Conservation (phyloP, 2,888 invertebrate species). For the Rugalucina vietnamica region DNA sequence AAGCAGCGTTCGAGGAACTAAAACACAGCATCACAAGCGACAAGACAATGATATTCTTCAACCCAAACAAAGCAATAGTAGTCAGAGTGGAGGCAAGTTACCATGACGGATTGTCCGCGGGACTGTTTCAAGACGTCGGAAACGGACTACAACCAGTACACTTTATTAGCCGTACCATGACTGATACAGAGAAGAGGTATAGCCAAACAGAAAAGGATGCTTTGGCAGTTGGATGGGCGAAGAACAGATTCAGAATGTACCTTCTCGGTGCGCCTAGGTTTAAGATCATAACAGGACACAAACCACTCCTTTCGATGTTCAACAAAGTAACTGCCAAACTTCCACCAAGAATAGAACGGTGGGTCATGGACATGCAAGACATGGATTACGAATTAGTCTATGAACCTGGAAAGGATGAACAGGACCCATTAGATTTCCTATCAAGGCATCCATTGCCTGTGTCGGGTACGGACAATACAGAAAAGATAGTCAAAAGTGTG, state of each 20-base stretch:
- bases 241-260: slow-evolving; percentile 39
- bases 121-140: slow-evolving; percentile 22
- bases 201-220: slow-evolving; percentile 36
- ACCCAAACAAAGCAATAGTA: slow-evolving; percentile 30
- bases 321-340: slow-evolving; percentile 26
- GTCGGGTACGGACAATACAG: slow-evolving; percentile 15
- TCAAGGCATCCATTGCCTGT: slow-evolving; percentile 34
- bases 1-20: slow-evolving; percentile 23
- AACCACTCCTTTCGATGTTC: slow-evolving; percentile 37
- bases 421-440: slow-evolving; percentile 38
- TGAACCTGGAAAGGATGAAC: slow-evolving; percentile 51
- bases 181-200: slow-evolving; percentile 36
- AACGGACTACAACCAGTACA: slow-evolving; percentile 40
- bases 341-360: slow-evolving; percentile 26
- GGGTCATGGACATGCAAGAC: slow-evolving; percentile 40
- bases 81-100: no score
- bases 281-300: slow-evolving; percentile 38
- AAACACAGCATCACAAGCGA: slow-evolving; percentile 26
- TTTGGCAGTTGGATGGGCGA: slow-evolving; percentile 30
- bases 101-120: slow-evolving; percentile 19
- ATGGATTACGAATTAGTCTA: slow-evolving; percentile 45
- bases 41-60: slow-evolving; percentile 20
- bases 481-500: slow-evolving; percentile 4
- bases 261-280: slow-evolving; percentile 50
- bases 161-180: slow-evolving; percentile 37